A percentile compares a stretch with the other conserved stretches of the same genome.
Conservation (phyloP, 2,888 invertebrate genomes). For the Platycnemis pennipes region DNA sequence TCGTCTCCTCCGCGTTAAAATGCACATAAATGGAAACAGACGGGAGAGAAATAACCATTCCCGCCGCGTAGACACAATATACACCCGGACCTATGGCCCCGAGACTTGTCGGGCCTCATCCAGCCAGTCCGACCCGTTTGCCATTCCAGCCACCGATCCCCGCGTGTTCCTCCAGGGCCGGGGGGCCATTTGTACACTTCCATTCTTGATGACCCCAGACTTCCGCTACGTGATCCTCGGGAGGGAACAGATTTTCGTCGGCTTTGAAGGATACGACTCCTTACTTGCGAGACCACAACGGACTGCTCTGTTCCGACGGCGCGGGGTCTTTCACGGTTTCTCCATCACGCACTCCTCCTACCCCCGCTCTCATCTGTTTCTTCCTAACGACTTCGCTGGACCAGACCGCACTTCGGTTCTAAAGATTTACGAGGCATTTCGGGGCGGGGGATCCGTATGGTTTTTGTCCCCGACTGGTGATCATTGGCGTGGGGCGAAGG, state of each 20-base stretch:
- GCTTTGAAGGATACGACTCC: not conserved
- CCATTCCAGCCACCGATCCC: not conserved
- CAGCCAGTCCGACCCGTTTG: not conserved
- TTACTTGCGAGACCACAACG: not conserved
- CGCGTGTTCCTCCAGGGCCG: not conserved
- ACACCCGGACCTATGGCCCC: constrained; percentile 46
- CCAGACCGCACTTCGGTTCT: constrained; percentile 50
- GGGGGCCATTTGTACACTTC: constrained; percentile 43
- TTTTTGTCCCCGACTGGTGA: constrained; percentile 61
- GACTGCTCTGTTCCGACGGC: constrained; percentile 26
- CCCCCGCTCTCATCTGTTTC: not conserved
- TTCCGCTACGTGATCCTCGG: constrained; percentile 49
- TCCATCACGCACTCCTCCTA: not conserved
- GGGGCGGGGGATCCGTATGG: constrained; percentile 21
- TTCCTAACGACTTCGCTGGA: constrained; percentile 42
- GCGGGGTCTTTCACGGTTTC: not conserved
- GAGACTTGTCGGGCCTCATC: not conserved
- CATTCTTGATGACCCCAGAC: constrained; percentile 60
- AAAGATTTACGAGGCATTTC: constrained; percentile 47
- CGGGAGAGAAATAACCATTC: not conserved
- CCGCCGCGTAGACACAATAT: constrained; percentile 38
- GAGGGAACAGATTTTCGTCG: not conserved
- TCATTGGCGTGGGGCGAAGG: not conserved
- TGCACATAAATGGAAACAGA: not conserved
- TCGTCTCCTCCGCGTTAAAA: not conserved